Evolutionary conservation across 2,113 vertebrate species (phyloP).

Genomic region (Hylia prasina): DNA sequence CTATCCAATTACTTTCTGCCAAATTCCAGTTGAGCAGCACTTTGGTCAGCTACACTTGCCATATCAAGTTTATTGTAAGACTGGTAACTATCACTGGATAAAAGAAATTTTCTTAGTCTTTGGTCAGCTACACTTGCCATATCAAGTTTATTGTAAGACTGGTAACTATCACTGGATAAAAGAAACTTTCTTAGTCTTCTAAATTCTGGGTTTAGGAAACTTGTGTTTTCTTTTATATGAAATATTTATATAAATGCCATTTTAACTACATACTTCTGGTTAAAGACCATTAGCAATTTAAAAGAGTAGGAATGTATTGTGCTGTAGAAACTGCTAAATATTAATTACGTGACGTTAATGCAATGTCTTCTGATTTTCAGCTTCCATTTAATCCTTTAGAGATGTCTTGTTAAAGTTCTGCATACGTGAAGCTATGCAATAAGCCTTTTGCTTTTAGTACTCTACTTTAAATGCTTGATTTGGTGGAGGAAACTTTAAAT

Average conservation of each 20-base stretch:
- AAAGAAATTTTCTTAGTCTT: not conserved
- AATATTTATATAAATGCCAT: slow-evolving; percentile 5
- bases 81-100: not conserved
- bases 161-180: not conserved
- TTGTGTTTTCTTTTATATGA: not conserved
- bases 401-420: not conserved
- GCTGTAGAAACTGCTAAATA: slow-evolving; percentile 42
- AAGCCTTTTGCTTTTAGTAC: not conserved
- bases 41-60: not conserved
- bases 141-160: not conserved
- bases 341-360: slow-evolving; percentile 36
- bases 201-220: not conserved
- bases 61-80: not conserved
- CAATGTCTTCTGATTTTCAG: slow-evolving; percentile 21
- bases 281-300: slow-evolving; percentile 32
- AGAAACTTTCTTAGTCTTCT: not conserved
- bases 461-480: not conserved
- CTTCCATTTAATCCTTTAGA: slow-evolving; percentile 36
- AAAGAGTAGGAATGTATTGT: not conserved
- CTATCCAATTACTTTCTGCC: not conserved
- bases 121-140: not conserved
- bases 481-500: not conserved
- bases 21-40: not conserved
- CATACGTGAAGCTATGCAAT: not conserved
- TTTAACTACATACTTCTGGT: not conserved